Base-by-base conservation (phyloP, 2,888 invertebrate species). In the Strigamia crassipes region DNA sequence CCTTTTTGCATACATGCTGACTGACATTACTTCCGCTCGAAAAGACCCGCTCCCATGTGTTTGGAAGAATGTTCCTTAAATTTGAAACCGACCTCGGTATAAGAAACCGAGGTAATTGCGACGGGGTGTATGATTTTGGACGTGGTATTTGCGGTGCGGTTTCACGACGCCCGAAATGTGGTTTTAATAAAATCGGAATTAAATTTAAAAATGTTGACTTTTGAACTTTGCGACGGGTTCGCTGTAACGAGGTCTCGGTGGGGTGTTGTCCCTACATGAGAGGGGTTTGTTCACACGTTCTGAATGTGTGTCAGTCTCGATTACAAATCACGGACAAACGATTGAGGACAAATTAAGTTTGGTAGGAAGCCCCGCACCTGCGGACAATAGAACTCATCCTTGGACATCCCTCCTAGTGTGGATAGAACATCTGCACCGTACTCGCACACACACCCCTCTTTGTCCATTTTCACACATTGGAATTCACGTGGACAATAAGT, bases 201-300 rank as follows among this genome's bases (percentile, higher is more conserved):
- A 46, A 46, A n/a, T 46, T n/a, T 46, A 9, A n/a, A n/a, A 46
- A 46, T 46, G 38, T 46, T 46, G 46, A n/a, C 15, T n/a, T 46
- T 46, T 46, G 46, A n/a, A 46, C 46, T 13, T 46, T 46, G 13
- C 15, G 46, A n/a, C 15, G 15, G 46, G 21, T 66, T 66, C 23
- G 61, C 18, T 66, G 18, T 66, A 66, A 18, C 21, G 61, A 8
- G 61, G 61, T 18, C 23, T 66, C 21, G 18, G 23, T 12, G 61
- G 61, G 61, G 61, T 66, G 61, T 23, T 4, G 23, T 23, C 61
- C 61, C 61, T 23, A 66, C 61, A 66, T 21, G 61, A 66, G 61
- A 66, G 61, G 61, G 61, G 61, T 66, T 66, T 66, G 61, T 66
- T 66, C 61, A 66, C 61, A 66, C 61, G 61, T 66, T 66, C 61